Evolutionary conservation across 2,888 invertebrate species (phyloP), one percentile per base, ranked within the genome.

Genomic region (Itoplectis maculator): DNA sequence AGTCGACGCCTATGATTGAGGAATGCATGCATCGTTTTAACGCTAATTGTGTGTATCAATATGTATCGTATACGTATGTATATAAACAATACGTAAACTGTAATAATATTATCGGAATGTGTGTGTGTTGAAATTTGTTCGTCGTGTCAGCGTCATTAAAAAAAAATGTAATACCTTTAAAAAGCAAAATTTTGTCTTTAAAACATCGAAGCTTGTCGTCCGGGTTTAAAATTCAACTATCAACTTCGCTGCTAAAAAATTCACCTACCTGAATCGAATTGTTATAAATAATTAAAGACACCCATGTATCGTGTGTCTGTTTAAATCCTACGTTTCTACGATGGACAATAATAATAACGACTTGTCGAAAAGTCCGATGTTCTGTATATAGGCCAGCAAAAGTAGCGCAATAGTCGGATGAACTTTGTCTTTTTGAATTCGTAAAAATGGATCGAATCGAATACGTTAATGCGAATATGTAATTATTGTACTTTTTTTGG

Each of bases 11-110:
- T 86, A 84, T 86, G 77, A 84, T 79, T 82, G 65, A 79, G 84
- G 79, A 78, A 81, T 83, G 69, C 86, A 86, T 86, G 86, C 86
- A 94, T 49, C 94, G n/a, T 63, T 69, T 79, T 61, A 77, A 70
- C 35, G n/a, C 77, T 78, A 78, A 63, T 23, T 56, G 47, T 54
- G 23, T 54, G n/a, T 47, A 47, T 45, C 0, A 3, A 13, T 45
- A 45, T 11, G 13, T 45, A 13, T 45, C 13, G 3, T 45, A 11
- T 45, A 45, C 13, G 13, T 45, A 45, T 45, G 13, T 51, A 68
- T 68, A 18, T 20, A 49, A 23, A 29, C 47, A 29, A 18, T 59
- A 47, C 37, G 23, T 76, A 76, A 23, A 42, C 42, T 79, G 42
- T 40, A 42, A 56, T 40, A 42, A 7, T 56, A 68, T 68, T 42